Percentiles rank a stretch among this genome's conserved stretches.
Conservation (phyloP, 2,113 vertebrate species). For the Carassius carassius region DNA sequence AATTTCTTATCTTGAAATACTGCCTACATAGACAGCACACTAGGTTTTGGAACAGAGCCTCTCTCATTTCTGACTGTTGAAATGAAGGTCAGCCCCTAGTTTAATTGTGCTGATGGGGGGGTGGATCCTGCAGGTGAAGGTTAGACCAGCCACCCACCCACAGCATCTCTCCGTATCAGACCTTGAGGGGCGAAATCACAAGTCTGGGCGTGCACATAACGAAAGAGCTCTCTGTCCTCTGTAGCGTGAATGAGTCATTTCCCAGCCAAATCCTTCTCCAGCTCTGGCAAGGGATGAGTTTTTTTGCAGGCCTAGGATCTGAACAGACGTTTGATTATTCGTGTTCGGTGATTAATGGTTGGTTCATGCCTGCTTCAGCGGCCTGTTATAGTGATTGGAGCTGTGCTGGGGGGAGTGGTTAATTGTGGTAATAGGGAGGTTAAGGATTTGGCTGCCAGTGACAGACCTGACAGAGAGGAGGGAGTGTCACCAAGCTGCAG, state of each 20-base stretch:
- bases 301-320: constrained; percentile 36
- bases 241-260: constrained; percentile 47
- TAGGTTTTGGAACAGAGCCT: background rate
- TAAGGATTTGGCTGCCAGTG: constrained; percentile 29
- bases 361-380: constrained; percentile 14
- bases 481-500: constrained; percentile 13
- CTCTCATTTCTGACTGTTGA: background rate
- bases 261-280: constrained; percentile 43
- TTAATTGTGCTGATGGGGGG: constrained; percentile 20
- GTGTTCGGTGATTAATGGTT: constrained; percentile 31
- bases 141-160: constrained; percentile 15
- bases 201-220: constrained; percentile 35
- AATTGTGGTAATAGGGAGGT: constrained; percentile 44
- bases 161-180: constrained; percentile 20
- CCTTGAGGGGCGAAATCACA: constrained; percentile 18
- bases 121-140: constrained; percentile 37
- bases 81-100: constrained; percentile 24
- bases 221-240: constrained; percentile 41
- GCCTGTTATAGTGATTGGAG: background rate
- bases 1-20: background rate
- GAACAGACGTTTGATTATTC: constrained; percentile 47
- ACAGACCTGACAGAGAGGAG: constrained; percentile 27
- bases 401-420: constrained; percentile 28
- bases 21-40: background rate
- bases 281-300: constrained; percentile 33